Evolutionary conservation across 2,888 invertebrate genomes (phyloP), one percentile per base, ranked within the genome.

Genomic region (Drosophila kokeensis): DNA sequence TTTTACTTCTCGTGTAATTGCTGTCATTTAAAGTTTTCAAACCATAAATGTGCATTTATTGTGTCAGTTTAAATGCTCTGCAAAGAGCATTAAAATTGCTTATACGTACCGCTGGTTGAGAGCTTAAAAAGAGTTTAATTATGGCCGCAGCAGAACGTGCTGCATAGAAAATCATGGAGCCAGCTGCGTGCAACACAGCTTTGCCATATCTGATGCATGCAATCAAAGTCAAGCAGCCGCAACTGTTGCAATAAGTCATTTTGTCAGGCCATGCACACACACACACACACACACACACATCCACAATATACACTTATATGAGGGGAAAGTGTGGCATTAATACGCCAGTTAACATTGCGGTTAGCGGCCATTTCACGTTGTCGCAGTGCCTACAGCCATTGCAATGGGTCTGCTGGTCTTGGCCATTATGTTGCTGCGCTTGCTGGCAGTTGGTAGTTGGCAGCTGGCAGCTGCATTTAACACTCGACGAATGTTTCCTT

Each of bases 261-360:
- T 83, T 74, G 69, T 54, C 73, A 71, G 75, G 54, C 75, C 62
- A 66, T 65, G 13, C 45, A 21, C 45, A 45, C 45, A 24, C 21
- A 21, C 42, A 42, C 21, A 61, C 36, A 48, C 32, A 61, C n/a
- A 49, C 27, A 73, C 18, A n/a, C 11, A 8, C 8, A 60, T 10
- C 5, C 11, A 13, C 40, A 42, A 11, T 1, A 2, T 45, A 15
- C 15, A 45, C 8, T 15, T 45, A 61, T 48, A 60, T 52, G 55
- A 50, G 54, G 42, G 64, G 32, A 73, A 86, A 76, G 82, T 73
- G 76, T 76, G 74, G 84, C 75, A 90, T 87, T 89, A 90, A 87
- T 90, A 78, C 75, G 82, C 76, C 87, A 79, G 90, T 90, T 87
- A 89, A 87, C 87, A 87, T 86, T 87, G 87, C 79, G 89, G 89